Evolutionary conservation across 2,888 invertebrate genomes (phyloP), one percentile per base, ranked within the genome.

Genomic region (Siphlonurus alternatus): DNA sequence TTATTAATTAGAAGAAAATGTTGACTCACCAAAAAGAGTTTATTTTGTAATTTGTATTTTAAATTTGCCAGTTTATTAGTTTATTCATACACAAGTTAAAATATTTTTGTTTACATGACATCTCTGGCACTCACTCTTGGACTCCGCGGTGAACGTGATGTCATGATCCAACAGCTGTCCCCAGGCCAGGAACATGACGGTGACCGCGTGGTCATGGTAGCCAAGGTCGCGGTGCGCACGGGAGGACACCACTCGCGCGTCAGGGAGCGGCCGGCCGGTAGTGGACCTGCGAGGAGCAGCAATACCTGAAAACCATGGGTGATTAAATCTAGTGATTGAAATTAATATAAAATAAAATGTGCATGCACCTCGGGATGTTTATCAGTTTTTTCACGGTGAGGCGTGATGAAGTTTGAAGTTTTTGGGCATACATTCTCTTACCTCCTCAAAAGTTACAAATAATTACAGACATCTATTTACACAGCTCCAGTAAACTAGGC

Each of bases 231-330:
- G 83, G 53, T 91, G 78, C 0, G 91, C 71, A 0, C 75, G 73
- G 2, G 80, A 77, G 64, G 89, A 90, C 54, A 90, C 82, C 7
- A 78, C 72, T 53, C 92, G 79, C 0, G 90, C 81, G 66, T 84
- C 83, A 1, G 85, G 79, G 2, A 92, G 74, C 0, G 80, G 79
- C 74, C 77, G 66, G 73, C 78, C 19, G 76, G 69, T 51, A n/a
- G 63, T 65, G 1, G 70, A 60, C 2, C 64, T 23, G 20, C 72
- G 65, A 10, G 71, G 70, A 7, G 64, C 66, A 19, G 67, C 66
- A 22, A 72, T 66, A 62, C 72, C 71, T 71, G 56, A 1, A n/a
- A n/a, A n/a, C n/a, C n/a, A n/a, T n/a, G n/a, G n/a, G 20, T 53
- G 15, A 15, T 15, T 20, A 7, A 60, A 10, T 2, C 5, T 5